Evolutionary conservation across 2,888 invertebrate genomes (phyloP), one percentile per base, ranked within the genome.

Genomic region (Brachyopa scutellaris): DNA sequence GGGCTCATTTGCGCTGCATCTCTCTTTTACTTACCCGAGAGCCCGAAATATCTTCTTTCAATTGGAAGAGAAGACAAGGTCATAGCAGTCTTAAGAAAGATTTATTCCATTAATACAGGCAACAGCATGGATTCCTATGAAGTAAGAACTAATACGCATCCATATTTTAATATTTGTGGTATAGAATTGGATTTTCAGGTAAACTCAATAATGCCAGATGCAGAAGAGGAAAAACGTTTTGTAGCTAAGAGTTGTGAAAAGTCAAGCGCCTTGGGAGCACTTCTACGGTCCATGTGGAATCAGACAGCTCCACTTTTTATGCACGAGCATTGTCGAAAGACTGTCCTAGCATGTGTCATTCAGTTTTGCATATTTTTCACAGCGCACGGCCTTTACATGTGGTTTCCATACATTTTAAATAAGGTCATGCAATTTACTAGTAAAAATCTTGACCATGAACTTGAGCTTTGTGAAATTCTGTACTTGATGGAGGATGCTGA

Each of bases 331-430:
- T 70, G 87, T 4, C 73, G 70, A 1, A 87, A 86, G 59, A 89
- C 88, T 0, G 29, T 87, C 2, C 74, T 89, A n/a, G 85, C 87
- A 1, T 88, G 88, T 57, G 15, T 84, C 1, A 86, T 90, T 47
- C 88, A 88, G 83, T 89, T 89, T 84, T 86, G 86, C 4, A 87
- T 87, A 51, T 88, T 86, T 80, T 85, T 87, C 49, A 86, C 87
- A 17, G 88, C 86, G 2, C 87, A 88, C 61, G 88, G 88, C 1
- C 85, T 90, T 13, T 88, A 88, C 40, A 87, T 90, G 86, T 90
- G 88, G 88, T 88, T 89, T 66, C 89, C 89, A 0, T 88, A 88
- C 42, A 88, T 90, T 15, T 85, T 89, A 0, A 88, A 89, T 77
- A 86, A 85, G 13, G 79, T 87, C 5, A 86, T 86, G 59, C 84